Evolutionary conservation across 2,113 vertebrate genomes (phyloP).

Genomic region (Phyllopteryx taeniolatus): DNA sequence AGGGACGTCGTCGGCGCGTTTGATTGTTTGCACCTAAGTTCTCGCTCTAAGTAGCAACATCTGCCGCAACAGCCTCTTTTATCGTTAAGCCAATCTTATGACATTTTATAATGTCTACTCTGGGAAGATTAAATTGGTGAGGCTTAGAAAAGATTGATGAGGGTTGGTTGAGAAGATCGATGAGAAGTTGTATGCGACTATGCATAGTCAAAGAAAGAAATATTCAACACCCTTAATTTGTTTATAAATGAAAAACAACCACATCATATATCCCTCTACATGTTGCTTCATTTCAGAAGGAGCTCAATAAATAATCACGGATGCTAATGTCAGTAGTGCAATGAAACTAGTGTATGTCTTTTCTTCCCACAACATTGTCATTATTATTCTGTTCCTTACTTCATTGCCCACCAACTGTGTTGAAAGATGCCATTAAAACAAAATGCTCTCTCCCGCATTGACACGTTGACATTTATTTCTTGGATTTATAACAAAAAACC

Average conservation of each 20-base stretch:
- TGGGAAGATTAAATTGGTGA: not conserved
- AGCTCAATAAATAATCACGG: constrained; percentile 17
- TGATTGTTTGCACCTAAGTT: not conserved
- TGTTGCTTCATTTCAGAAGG: not conserved
- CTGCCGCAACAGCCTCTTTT: not conserved
- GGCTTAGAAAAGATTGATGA: not conserved
- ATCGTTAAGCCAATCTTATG: not conserved
- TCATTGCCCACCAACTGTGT: constrained; percentile 14
- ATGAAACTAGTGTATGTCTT: not conserved
- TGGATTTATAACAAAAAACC: constrained; percentile 36
- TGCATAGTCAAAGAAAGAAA: not conserved
- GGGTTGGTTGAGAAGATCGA: not conserved
- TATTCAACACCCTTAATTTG: not conserved
- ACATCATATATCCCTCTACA: not conserved
- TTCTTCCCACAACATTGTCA: constrained; percentile 24
- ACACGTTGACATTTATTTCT: constrained; percentile 48
- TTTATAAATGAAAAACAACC: not conserved
- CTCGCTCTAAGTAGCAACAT: not conserved
- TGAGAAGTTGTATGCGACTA: not conserved
- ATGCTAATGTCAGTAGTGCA: constrained; percentile 10
- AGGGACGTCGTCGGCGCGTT: not conserved
- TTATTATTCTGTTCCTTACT: constrained; percentile 26
- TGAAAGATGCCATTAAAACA: constrained; percentile 17
- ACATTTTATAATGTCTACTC: not conserved
- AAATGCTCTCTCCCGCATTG: constrained; percentile 29